Evolutionary conservation across 1,140 invertebrate species (phyloP).

Genomic region (Oryctes rhinoceros): DNA sequence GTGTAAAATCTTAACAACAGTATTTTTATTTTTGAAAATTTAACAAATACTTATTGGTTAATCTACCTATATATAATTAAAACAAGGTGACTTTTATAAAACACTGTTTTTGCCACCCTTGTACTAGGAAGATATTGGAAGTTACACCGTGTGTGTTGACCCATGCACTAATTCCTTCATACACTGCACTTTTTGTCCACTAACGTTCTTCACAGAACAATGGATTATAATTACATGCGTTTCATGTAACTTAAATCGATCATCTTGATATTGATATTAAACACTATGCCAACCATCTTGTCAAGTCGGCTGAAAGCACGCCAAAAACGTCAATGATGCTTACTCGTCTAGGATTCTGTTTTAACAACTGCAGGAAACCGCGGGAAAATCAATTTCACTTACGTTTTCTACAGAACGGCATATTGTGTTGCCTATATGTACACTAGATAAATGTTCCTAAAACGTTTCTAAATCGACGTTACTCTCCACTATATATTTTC

Average conservation of each 20-base stretch:
- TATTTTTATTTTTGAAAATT: constrained; percentile 17
- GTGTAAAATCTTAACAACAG: constrained; percentile 24
- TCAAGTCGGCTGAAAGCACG: constrained; percentile 37
- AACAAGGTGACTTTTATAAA: constrained; percentile 17
- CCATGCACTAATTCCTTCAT: constrained; percentile 11
- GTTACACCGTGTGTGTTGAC: constrained; percentile 11
- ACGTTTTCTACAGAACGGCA: not conserved
- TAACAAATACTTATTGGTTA: not conserved
- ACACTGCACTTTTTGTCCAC: constrained; percentile 21
- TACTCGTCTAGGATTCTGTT: not conserved
- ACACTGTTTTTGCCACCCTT: constrained; percentile 33
- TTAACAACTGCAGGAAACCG: constrained; percentile 2
- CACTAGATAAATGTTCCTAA: too few relatives aligned
- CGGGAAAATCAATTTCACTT: constrained; percentile 14
- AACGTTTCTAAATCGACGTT: not conserved
- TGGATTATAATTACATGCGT: not conserved
- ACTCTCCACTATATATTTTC: not conserved
- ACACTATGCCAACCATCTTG: constrained; percentile 40
- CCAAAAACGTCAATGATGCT: constrained; percentile 42
- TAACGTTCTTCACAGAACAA: not conserved
- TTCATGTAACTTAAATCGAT: not conserved
- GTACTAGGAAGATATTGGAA: constrained; percentile 10
- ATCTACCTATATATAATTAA: constrained; percentile 30
- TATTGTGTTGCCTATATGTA: too few relatives aligned
- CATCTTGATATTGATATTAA: not conserved